phyloP scores from a whole-genome alignment of 2,888 invertebrate species.

The Sarcophaga caerulescens region DNA sequence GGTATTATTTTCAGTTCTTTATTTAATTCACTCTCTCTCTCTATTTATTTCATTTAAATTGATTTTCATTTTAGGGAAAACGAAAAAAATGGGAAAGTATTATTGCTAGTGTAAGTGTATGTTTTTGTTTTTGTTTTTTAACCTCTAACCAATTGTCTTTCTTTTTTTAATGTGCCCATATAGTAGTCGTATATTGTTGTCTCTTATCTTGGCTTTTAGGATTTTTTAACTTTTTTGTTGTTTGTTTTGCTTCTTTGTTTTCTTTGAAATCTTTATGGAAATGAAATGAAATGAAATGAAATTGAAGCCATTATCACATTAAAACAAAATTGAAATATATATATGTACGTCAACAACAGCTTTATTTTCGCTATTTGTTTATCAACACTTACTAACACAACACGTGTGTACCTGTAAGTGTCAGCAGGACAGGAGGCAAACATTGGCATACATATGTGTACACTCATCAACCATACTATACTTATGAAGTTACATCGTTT shows the following conservation, averaged over 20 bases:
- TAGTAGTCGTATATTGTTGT: neutral
- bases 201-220: neutral
- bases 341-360: conserved; percentile 36
- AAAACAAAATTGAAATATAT: conserved; percentile 43
- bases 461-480: neutral
- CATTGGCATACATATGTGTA: neutral
- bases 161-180: neutral
- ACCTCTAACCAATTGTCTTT: conserved; percentile 32
- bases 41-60: conserved; percentile 28
- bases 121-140: neutral
- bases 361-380: conserved; percentile 50
- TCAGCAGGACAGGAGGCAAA: neutral
- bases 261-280: conserved; percentile 8
- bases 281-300: conserved; percentile 46
- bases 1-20: conserved; percentile 6
- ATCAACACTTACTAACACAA: conserved; percentile 4
- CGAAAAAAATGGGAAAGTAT: no score
- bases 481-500: no score
- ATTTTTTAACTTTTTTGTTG: neutral
- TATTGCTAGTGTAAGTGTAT: neutral
- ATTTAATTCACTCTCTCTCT: conserved; percentile 8
- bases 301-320: conserved; percentile 56
- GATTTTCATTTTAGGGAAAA: conserved; percentile 21
- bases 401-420: neutral
- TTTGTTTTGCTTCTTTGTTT: neutral